These are phyloP conservation scores for Percopsis transmontana DNA, from an alignment of 2,113 vertebrate species.

Conservation along the genomic window DNA sequence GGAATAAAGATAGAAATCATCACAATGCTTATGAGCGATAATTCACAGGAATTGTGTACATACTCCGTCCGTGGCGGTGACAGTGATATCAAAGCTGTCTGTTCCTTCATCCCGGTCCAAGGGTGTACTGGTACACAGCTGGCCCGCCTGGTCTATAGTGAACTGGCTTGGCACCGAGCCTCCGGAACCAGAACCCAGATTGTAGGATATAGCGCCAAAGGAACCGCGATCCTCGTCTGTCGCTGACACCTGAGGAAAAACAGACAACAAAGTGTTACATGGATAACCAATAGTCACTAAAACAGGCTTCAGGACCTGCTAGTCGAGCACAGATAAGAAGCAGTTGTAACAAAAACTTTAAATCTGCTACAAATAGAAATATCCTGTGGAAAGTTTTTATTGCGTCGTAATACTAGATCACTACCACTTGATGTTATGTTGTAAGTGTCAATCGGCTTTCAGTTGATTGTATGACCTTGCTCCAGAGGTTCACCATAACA, in stretches of 20 bases:
- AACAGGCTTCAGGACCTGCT: no score
- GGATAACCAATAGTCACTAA: background rate
- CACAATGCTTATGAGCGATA: background rate
- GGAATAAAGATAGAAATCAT: background rate
- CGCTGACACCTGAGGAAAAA: slow-evolving; percentile 83
- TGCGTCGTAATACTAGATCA: no score
- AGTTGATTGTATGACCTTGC: no score
- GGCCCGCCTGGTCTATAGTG: slow-evolving; percentile 82
- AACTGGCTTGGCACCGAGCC: slow-evolving; percentile 79
- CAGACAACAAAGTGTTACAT: slow-evolving; percentile 28
- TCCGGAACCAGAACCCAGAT: slow-evolving; percentile 82
- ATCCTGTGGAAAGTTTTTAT: no score
- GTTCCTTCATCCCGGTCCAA: slow-evolving; percentile 88
- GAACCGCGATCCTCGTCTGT: slow-evolving; percentile 89
- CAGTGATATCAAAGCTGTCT: slow-evolving; percentile 85
- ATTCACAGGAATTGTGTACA: slow-evolving; percentile 51
- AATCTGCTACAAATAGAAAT: no score
- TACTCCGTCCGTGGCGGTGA: slow-evolving; percentile 93
- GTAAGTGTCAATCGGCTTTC: no score
- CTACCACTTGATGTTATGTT: no score
- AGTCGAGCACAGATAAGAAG: no score
- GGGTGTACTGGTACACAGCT: slow-evolving; percentile 84
- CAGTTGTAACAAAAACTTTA: no score
- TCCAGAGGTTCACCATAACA: slow-evolving; percentile 28
- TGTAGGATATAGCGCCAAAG: slow-evolving; percentile 87